Conservation (phyloP, 2,888 invertebrate species). For the Epiperipatus broadwayi region DNA sequence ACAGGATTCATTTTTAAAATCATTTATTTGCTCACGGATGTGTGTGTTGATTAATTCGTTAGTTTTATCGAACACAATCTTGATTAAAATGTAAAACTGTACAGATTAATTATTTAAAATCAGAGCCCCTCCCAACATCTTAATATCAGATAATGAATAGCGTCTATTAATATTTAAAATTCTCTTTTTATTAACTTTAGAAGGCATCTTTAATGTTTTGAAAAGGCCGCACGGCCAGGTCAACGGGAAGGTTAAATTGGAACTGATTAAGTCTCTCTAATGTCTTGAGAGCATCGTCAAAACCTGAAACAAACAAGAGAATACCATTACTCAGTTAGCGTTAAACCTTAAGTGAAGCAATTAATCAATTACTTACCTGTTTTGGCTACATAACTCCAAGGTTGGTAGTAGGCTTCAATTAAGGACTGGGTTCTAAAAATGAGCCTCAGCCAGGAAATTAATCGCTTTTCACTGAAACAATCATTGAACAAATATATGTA, state of each 20-base stretch:
- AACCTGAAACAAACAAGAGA: conserved; percentile 46
- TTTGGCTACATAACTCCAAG: conserved; percentile 82
- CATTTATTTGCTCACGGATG: too few species aligned
- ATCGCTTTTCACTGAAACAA: conserved; percentile 53
- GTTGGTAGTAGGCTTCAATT: conserved; percentile 34
- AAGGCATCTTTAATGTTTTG: conserved; percentile 94
- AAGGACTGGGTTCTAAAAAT: conserved; percentile 54
- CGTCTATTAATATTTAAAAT: too few species aligned
- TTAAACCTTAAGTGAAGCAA: conserved; percentile 1
- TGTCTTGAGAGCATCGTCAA: conserved; percentile 79
- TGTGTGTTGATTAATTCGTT: too few species aligned
- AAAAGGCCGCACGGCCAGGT: conserved; percentile 86
- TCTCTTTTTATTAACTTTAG: too few species aligned
- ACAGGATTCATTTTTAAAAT: too few species aligned
- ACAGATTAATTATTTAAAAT: too few species aligned
- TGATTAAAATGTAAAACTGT: too few species aligned
- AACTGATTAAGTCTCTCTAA: conserved; percentile 64
- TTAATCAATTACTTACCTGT: conserved; percentile 51
- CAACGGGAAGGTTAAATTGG: conserved; percentile 82
- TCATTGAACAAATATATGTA: conserved; percentile 17
- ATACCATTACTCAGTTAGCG: too few species aligned
- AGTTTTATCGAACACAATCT: too few species aligned
- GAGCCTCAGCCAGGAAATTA: conserved; percentile 81
- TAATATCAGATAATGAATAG: too few species aligned
- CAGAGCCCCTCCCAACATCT: too few species aligned